Evolutionary conservation across 2,113 vertebrate genomes (phyloP).

Genomic region (Tychaedon coryphoeus): DNA sequence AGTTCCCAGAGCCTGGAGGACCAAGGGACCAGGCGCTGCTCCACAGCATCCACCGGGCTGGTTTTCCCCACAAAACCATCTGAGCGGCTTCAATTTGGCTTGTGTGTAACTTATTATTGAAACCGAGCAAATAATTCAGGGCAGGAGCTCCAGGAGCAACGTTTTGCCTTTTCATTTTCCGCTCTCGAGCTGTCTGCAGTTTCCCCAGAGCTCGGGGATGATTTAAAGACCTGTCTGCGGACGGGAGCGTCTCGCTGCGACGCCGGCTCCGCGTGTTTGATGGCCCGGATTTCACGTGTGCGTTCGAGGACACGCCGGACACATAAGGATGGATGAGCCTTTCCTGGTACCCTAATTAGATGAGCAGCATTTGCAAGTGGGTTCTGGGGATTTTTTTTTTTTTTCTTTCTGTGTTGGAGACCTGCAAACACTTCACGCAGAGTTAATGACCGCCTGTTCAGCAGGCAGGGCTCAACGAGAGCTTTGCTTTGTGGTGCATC

Average conservation of each 20-base stretch:
- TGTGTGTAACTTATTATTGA: background rate
- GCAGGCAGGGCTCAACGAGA: fast-evolving
- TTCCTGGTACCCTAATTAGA: slow-evolving; percentile 11
- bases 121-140: slow-evolving; percentile 45
- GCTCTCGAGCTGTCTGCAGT: background rate
- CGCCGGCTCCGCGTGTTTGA: background rate
- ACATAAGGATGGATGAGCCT: slow-evolving; percentile 4
- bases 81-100: background rate
- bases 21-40: fast-evolving
- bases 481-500: background rate
- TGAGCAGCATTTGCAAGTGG: background rate
- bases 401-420: background rate
- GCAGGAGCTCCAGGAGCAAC: background rate
- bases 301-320: background rate
- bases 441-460: fast-evolving
- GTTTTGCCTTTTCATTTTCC: slow-evolving; percentile 16
- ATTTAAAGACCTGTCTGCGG: slow-evolving; percentile 48
- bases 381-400: background rate
- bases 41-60: fast-evolving
- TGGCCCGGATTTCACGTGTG: background rate
- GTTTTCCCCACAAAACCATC: background rate
- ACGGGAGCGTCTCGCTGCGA: background rate
- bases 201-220: background rate
- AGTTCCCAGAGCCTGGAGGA: background rate
- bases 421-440: background rate